Conservation (phyloP, 2,888 invertebrate species). For the Diarsia dahlii region DNA sequence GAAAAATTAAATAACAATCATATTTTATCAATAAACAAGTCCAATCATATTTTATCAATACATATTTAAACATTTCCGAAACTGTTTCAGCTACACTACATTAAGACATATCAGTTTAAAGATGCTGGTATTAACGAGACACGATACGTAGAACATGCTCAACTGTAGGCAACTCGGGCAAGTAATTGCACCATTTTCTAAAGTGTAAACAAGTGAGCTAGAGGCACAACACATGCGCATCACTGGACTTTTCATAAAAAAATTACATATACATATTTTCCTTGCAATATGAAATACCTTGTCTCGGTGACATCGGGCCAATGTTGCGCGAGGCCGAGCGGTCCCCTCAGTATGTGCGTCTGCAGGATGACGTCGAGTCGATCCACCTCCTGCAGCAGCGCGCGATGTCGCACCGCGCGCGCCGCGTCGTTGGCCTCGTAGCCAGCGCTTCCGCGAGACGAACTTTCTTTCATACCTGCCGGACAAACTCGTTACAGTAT, state of each 20-base stretch:
- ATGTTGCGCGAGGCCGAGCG: conserved; percentile 89
- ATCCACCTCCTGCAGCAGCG: conserved; percentile 92
- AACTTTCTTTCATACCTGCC: conserved; percentile 73
- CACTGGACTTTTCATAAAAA: background rate
- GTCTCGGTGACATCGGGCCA: conserved; percentile 93
- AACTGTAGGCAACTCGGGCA: background rate
- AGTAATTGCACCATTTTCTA: background rate
- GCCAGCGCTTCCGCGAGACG: conserved; percentile 69
- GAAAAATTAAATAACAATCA: conserved; percentile 46
- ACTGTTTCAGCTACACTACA: background rate
- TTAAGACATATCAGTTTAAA: background rate
- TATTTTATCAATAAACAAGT: background rate
- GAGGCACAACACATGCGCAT: background rate
- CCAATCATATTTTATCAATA: too few species aligned
- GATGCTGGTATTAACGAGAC: background rate
- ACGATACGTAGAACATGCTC: background rate
- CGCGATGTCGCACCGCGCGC: conserved; percentile 91
- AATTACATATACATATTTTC: background rate
- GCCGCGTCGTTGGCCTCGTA: conserved; percentile 91
- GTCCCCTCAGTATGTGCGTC: conserved; percentile 91
- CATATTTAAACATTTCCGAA: background rate
- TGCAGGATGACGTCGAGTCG: conserved; percentile 93
- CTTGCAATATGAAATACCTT: conserved; percentile 81
- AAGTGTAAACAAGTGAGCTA: background rate
- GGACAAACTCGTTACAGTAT: background rate